Percentiles rank a stretch among this genome's conserved stretches.
Conservation (phyloP, 1,140 invertebrate species). For the Sycobia sp. region DNA sequence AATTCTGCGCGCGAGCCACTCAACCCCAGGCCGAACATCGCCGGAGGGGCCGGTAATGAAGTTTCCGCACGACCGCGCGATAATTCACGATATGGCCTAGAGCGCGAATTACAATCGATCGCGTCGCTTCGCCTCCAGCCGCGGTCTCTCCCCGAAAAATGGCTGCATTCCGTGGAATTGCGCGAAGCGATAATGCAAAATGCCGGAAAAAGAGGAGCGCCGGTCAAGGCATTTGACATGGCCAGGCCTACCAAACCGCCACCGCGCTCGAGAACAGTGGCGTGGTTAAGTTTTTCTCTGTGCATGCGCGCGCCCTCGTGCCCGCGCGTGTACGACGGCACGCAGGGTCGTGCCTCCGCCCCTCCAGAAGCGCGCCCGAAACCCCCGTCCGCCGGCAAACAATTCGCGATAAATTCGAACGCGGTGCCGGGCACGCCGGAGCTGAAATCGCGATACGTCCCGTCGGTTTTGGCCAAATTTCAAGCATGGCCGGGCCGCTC, state of each 20-base stretch:
- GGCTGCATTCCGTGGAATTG: too few species aligned
- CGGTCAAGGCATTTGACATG: too few species aligned
- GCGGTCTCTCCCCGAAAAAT: not conserved
- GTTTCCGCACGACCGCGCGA: slow-evolving; percentile 29
- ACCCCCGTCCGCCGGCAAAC: not conserved
- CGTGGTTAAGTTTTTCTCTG: too few species aligned
- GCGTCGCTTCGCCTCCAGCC: not conserved
- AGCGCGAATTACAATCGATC: slow-evolving; percentile 17
- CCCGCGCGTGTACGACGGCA: too few species aligned
- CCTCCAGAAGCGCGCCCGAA: too few species aligned
- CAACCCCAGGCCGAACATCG: too few species aligned
- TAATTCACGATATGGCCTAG: slow-evolving; percentile 29
- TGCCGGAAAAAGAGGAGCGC: too few species aligned
- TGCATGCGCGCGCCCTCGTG: too few species aligned
- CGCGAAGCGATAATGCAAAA: too few species aligned
- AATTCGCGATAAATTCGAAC: slow-evolving; percentile 22
- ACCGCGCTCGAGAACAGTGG: too few species aligned
- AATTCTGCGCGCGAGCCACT: not conserved
- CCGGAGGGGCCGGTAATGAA: slow-evolving; percentile 21
- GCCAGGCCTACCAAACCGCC: too few species aligned
- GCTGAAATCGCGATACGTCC: slow-evolving; percentile 44
- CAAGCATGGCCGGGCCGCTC: slow-evolving; percentile 50
- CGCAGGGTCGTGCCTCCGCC: too few species aligned
- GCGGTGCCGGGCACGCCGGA: not conserved
- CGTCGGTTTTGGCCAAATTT: slow-evolving; percentile 43